Evolutionary conservation across 2,113 vertebrate genomes (phyloP), one percentile per base, ranked within the genome.

Genomic region (Cygnus buccinator): DNA sequence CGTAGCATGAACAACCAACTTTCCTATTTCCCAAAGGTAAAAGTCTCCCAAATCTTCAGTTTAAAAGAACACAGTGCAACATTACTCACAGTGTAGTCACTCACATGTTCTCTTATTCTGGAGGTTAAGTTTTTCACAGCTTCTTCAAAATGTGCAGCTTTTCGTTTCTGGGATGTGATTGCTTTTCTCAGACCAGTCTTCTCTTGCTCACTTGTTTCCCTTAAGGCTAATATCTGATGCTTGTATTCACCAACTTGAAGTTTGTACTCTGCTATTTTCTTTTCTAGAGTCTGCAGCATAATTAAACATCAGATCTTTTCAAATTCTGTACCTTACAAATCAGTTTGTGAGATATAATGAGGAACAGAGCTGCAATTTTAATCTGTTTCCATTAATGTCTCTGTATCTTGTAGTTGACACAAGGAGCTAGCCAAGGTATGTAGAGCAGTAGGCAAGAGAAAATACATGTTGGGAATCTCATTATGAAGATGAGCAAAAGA

Each of bases 61-160:
- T 90, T 61, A 66, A 79, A 76, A 55, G 33, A 54, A 26, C 7
- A 73, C n/a, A 79, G 41, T 11, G 79, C 2, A 5, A 63, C 6
- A 41, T n/a, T 61, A 13, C 31, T 50, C 50, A 66, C 54, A 76
- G 26, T 7, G 8, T 8, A 61, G 79, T 70, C 43, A 92, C 96
- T 95, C 67, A 99, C 99, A 97, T 97, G 98, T 71, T 98, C 98
- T 94, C 76, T 98, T 89, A 99, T 82, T 93, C 98, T 98, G 39
- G 89, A 93, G 8, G 97, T 98, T 80, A 98, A 96, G 76, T 97
- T 98, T 93, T 98, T 98, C 70, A 98, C 84, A 28, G 98, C 94
- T n/a, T 95, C 97, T 96, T 98, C 98, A 55, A 98, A 98, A 61
- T 12, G 52, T 44, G 98, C 94, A 25, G 98, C 97, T 97, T 98